These are phyloP conservation scores for Aramus guarauna DNA, from an alignment of 2,113 vertebrate genomes.

Conservation along the genomic window DNA sequence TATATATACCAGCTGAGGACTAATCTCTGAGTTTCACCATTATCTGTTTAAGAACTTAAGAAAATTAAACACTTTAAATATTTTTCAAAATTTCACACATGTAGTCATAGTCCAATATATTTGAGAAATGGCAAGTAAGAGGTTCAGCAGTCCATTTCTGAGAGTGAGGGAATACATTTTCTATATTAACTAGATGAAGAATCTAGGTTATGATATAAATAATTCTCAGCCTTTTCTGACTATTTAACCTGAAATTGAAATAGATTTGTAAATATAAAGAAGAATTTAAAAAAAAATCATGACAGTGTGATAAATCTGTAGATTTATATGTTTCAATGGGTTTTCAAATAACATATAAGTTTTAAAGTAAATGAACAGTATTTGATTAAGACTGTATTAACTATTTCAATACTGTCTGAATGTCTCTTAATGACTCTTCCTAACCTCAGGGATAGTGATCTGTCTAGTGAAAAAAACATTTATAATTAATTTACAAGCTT, in stretches of 20 bases:
- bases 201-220: not conserved
- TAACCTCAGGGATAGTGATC: not conserved
- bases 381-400: not conserved
- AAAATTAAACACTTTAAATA: not conserved
- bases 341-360: not conserved
- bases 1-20: not conserved
- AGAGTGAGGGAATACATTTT: not conserved
- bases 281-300: not conserved
- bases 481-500: not conserved
- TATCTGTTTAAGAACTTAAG: not conserved
- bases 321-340: not conserved
- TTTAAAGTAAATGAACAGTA: not conserved
- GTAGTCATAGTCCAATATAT: not conserved
- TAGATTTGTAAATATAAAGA: not conserved
- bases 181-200: not conserved
- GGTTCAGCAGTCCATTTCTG: not conserved
- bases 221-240: not conserved
- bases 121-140: not conserved
- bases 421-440: not conserved
- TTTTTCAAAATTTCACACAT: not conserved
- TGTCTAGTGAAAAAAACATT: not conserved
- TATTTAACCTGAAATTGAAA: not conserved
- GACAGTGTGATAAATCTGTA: not conserved
- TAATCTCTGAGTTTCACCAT: not conserved
- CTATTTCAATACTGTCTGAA: not conserved